Base-by-base conservation (phyloP, 2,797 vertebrate species). In the Anguilla marmorata region DNA sequence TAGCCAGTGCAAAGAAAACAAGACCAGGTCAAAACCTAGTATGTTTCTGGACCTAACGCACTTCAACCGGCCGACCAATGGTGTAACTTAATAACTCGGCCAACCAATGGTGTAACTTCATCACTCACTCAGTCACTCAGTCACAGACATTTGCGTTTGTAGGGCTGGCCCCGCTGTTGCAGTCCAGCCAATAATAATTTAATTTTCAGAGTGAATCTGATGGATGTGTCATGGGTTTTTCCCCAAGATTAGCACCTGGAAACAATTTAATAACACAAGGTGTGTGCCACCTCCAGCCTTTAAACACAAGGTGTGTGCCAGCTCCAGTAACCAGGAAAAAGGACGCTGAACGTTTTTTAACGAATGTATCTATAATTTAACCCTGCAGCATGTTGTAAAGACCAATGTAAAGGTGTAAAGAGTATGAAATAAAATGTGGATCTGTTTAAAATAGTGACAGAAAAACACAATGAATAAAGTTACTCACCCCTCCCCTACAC, bases 281-380 rank as follows among this genome's bases (percentile, higher is more conserved):
- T 82, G 79, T 24, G 41, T 48, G 45, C 21, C 79, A 50, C 21
- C 24, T 82, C 45, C 45, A 4, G 21, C 41, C 41, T 76, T 76
- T 76, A 76, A 14, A 41, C 16, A 48, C 21, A 82, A 50, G 19
- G 79, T 82, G 79, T 24, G 41, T 48, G 45, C 21, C 79, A 50
- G 7, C 24, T 82, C 45, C 45, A 4, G 21, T 80, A 48, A 80
- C 24, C 41, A 80, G 27, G 33, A 21, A 45, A 50, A 33, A 82
- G 11, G 6, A 8, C 0, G 79, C 45, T 48, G 41, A 8, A 24
- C 1, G n/a, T 50, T 80, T 76, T 37, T 12, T 74, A 41, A 76
- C 74, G 21, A 41, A 76, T 19, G 74, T 16, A 76, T 76, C 41
- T 82, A 82, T n/a, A 82, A 2, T 82, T 50, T 82, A 82, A 41